Conservation (phyloP, 2,113 vertebrate species). For the Coreoperca whiteheadi region DNA sequence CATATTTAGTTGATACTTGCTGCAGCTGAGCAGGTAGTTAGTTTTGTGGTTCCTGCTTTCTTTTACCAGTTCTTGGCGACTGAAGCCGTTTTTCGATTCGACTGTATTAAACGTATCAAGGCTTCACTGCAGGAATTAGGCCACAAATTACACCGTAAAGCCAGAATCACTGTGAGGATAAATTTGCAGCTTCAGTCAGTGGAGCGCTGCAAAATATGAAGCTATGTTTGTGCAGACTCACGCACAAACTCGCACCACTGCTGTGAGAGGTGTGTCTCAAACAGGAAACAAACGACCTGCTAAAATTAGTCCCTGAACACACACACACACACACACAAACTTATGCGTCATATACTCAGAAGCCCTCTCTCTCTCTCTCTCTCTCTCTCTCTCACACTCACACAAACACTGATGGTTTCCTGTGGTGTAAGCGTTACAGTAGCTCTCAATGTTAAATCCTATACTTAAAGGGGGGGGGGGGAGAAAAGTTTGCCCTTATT, state of each 20-base stretch:
- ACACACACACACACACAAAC: constrained; percentile 8
- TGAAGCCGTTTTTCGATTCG: background rate
- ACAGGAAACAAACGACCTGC: constrained; percentile 56
- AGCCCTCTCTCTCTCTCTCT: background rate
- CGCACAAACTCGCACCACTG: background rate
- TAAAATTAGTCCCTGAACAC: constrained; percentile 56
- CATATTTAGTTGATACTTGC: background rate
- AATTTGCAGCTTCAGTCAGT: background rate
- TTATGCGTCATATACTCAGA: background rate
- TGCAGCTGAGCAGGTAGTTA: background rate
- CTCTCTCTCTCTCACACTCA: background rate
- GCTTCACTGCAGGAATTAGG: constrained; percentile 23
- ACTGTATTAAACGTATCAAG: constrained; percentile 12
- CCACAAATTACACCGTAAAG: constrained; percentile 29
- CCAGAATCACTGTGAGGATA: constrained; percentile 10
- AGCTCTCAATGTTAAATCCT: background rate
- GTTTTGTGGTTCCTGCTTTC: background rate
- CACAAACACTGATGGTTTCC: constrained; percentile 8
- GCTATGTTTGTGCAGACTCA: background rate
- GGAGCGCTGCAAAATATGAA: background rate
- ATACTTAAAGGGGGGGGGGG: background rate
- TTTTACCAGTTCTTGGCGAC: constrained; percentile 11
- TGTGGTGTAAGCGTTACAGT: background rate
- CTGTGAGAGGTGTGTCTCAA: constrained; percentile 42
- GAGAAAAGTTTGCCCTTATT: background rate